These are phyloP conservation scores for Stegophylla sp. DNA, from an alignment of 2,888 invertebrate species.

Conservation along the genomic window DNA sequence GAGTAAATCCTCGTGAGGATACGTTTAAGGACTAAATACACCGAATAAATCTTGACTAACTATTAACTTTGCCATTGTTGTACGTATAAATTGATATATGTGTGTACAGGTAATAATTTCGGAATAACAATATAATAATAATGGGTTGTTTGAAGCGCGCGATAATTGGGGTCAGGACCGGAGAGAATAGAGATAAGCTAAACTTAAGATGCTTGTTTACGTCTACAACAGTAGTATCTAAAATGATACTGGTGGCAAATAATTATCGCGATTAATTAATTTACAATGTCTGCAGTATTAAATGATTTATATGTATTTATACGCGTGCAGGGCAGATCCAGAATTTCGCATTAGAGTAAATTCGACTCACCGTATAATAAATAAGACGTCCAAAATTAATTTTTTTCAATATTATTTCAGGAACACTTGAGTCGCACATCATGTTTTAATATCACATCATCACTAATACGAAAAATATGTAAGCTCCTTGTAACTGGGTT, in stretches of 20 bases:
- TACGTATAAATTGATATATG: too few relatives aligned
- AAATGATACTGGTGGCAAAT: neutral
- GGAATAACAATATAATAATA: slow-evolving; percentile 3
- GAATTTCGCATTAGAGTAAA: too few relatives aligned
- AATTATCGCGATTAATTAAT: neutral
- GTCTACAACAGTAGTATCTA: neutral
- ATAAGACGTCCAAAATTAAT: too few relatives aligned
- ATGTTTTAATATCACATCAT: too few relatives aligned
- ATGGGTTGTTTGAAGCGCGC: slow-evolving; percentile 21
- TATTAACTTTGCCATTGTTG: neutral
- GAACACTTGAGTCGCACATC: too few relatives aligned
- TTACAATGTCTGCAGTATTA: neutral
- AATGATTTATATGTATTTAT: neutral
- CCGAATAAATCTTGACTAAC: slow-evolving; percentile 7
- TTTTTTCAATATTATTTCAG: too few relatives aligned
- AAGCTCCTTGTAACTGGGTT: too few relatives aligned
- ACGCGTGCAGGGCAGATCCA: too few relatives aligned
- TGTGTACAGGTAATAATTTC: neutral
- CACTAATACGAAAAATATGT: too few relatives aligned
- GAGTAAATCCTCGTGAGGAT: too few relatives aligned
- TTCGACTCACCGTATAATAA: too few relatives aligned
- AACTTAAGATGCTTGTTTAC: neutral
- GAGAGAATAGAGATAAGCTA: slow-evolving; percentile 6
- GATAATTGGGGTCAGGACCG: neutral
- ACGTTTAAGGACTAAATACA: neutral